Evolutionary conservation across 1,140 invertebrate genomes (phyloP).

Genomic region (Drosophila nigrodunni): DNA sequence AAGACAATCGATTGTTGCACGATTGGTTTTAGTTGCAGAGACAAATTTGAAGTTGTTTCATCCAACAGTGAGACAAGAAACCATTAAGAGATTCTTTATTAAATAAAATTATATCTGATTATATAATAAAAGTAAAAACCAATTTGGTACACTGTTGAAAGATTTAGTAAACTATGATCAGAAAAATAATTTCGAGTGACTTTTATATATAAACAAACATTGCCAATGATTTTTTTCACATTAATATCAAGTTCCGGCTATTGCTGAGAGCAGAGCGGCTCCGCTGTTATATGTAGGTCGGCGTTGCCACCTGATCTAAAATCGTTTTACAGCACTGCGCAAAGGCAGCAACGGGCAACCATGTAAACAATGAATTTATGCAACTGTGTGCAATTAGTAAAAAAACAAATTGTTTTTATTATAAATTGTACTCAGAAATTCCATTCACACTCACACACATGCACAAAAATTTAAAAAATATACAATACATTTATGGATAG

Average conservation of each 20-base stretch:
- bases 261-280: slow-evolving; percentile 10
- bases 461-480: background rate
- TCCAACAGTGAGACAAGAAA: background rate
- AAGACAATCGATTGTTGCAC: slow-evolving; percentile 28
- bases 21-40: slow-evolving; percentile 13
- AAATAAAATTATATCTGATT: slow-evolving; percentile 4
- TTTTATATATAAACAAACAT: slow-evolving; percentile 4
- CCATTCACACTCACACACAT: background rate
- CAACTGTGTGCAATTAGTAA: slow-evolving; percentile 45
- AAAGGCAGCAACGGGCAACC: slow-evolving; percentile 15
- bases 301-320: slow-evolving; percentile 60
- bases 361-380: slow-evolving; percentile 80
- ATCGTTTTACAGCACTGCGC: slow-evolving; percentile 56
- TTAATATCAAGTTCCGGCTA: slow-evolving; percentile 23
- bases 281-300: slow-evolving; percentile 43
- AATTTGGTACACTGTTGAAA: background rate
- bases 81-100: background rate
- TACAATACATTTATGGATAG: background rate
- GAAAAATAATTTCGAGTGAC: background rate
- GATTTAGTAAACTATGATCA: background rate
- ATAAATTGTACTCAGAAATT: background rate
- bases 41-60: slow-evolving; percentile 3
- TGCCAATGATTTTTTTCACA: slow-evolving; percentile 3
- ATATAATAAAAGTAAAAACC: slow-evolving; percentile 13
- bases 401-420: background rate